phyloP scores from a whole-genome alignment of 2,888 invertebrate genomes.

The Aricia artaxerxes region DNA sequence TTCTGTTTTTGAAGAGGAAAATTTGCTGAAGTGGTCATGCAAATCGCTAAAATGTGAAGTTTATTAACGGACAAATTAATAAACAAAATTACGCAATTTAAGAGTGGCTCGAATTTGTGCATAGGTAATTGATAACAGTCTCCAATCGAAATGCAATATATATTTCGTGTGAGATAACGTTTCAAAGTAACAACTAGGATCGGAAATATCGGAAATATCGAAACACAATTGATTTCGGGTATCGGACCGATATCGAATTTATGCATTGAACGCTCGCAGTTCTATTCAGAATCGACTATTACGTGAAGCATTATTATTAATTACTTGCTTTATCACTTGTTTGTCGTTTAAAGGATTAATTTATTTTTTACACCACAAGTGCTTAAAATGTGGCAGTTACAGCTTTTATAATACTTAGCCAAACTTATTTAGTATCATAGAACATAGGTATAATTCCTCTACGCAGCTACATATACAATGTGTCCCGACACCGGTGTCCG shows the following conservation, averaged over 20 bases:
- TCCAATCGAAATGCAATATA: conserved; percentile 17
- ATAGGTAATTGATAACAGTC: not conserved
- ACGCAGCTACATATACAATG: too few species aligned
- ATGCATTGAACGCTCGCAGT: conserved; percentile 30
- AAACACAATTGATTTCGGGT: conserved; percentile 32
- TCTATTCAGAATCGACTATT: conserved; percentile 27
- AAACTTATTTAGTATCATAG: too few species aligned
- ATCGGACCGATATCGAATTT: conserved; percentile 32
- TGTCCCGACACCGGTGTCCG: too few species aligned
- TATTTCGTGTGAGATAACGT: conserved; percentile 29
- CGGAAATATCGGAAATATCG: conserved; percentile 32
- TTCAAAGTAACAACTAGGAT: conserved; percentile 29
- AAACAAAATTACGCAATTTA: not conserved
- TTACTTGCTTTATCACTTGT: not conserved
- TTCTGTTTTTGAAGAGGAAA: not conserved
- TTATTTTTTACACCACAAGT: too few species aligned
- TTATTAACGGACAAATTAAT: not conserved
- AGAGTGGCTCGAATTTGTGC: not conserved
- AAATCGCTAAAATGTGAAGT: not conserved
- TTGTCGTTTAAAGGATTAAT: not conserved
- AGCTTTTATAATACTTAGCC: too few species aligned
- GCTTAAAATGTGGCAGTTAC: not conserved
- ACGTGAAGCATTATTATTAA: not conserved
- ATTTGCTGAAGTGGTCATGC: too few species aligned
- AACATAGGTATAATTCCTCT: too few species aligned